Evolutionary conservation across 2,888 invertebrate species (phyloP).

Genomic region (Hyppa rectilinea): DNA sequence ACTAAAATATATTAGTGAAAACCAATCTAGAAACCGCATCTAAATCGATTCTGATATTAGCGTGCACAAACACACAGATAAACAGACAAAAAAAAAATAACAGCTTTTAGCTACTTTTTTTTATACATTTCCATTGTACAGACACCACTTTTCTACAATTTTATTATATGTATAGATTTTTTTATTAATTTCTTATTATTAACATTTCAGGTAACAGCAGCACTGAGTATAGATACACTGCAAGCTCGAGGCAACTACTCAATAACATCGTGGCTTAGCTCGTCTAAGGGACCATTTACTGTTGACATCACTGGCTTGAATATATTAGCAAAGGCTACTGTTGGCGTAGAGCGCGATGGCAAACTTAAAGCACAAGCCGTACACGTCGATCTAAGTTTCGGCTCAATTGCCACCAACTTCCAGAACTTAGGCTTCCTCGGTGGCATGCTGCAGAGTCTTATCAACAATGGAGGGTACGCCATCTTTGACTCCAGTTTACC

Average conservation of each 20-base stretch:
- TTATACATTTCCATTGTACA: too few relatives aligned
- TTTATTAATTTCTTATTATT: background rate
- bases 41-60: too few relatives aligned
- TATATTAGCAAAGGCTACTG: constrained; percentile 92
- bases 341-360: constrained; percentile 94
- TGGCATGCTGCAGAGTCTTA: constrained; percentile 92
- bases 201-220: constrained; percentile 92
- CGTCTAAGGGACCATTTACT: constrained; percentile 93
- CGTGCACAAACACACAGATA: too few relatives aligned
- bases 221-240: constrained; percentile 92
- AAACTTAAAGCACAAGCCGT: constrained; percentile 94
- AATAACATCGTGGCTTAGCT: constrained; percentile 92
- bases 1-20: too few relatives aligned
- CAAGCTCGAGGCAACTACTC: constrained; percentile 95
- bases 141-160: too few relatives aligned
- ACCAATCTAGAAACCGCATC: too few relatives aligned
- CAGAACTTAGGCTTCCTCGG: constrained; percentile 95
- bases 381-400: constrained; percentile 94
- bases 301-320: constrained; percentile 93
- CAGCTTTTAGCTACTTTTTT: too few relatives aligned
- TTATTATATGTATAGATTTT: too few relatives aligned
- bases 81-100: too few relatives aligned
- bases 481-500: constrained; percentile 97
- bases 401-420: constrained; percentile 94
- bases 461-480: constrained; percentile 95